A percentile compares a stretch with the other conserved stretches of the same genome.
These are phyloP conservation scores for Ptychoptera albimana DNA, from an alignment of 2,888 invertebrate genomes.

Conservation along the genomic window DNA sequence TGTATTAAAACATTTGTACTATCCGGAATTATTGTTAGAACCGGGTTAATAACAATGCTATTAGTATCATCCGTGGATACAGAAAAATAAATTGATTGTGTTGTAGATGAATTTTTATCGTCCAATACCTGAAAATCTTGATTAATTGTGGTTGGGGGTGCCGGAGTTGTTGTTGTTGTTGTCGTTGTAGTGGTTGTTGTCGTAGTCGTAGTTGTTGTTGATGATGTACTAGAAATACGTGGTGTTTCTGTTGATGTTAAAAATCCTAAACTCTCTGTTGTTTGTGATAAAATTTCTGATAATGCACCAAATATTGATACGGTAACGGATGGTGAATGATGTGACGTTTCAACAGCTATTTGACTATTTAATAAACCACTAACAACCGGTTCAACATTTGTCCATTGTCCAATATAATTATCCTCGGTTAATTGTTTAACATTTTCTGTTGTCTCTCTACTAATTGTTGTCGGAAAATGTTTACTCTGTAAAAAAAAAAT, in stretches of 20 bases:
- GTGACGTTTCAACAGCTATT: constrained; percentile 39
- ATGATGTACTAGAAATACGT: constrained; percentile 12
- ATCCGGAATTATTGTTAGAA: too few relatives aligned
- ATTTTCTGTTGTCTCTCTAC: too few relatives aligned
- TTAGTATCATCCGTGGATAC: neutral
- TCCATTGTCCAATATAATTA: constrained; percentile 2
- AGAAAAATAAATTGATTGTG: neutral
- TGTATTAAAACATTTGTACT: too few relatives aligned
- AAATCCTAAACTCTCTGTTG: constrained; percentile 15
- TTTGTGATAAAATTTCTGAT: constrained; percentile 35
- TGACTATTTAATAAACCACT: constrained; percentile 15
- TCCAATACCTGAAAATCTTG: neutral
- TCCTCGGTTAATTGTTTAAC: too few relatives aligned
- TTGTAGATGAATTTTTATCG: constrained; percentile 1
- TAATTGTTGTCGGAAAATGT: neutral
- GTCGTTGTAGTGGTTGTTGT: constrained; percentile 6
- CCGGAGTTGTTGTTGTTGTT: constrained; percentile 15
- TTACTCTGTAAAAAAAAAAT: neutral
- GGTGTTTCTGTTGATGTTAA: constrained; percentile 13
- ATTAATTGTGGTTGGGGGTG: constrained; percentile 10
- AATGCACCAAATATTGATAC: constrained; percentile 42
- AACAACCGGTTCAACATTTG: constrained; percentile 15
- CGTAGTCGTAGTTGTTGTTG: constrained; percentile 10
- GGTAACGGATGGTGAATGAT: constrained; percentile 39
- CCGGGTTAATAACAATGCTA: neutral